Base-by-base conservation (phyloP, 1,140 invertebrate genomes). In the Lanistes nyassanus region DNA sequence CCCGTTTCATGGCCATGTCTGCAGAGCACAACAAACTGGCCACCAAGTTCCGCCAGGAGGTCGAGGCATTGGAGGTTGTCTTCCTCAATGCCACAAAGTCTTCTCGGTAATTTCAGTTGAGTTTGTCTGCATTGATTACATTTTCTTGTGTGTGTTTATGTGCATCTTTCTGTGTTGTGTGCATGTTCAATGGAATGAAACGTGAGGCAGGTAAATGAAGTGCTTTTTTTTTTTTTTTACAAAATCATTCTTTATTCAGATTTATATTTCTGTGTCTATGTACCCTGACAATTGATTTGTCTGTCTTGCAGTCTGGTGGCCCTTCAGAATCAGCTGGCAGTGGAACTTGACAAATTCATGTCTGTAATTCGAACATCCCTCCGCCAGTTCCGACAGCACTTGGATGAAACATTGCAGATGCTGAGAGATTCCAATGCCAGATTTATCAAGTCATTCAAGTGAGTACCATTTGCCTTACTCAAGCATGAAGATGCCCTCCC, bases 391-490 rank as follows among this genome's bases (percentile, higher is more conserved):
- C 76, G 89, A 19, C 81, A 87, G 73, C 83, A 88, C 71, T 76
- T 89, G 36, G 89, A 90, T 71, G 84, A 88, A 36, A 88, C 84
- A 0, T 68, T 90, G 19, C 87, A 88, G 79, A 86, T 84, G 82
- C 70, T 90, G 53, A 79, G 87, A 72, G 85, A 89, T 73, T 87
- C 88, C 51, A 90, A 89, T 80, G 88, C 88, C 13, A 80, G 82
- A 66, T 88, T 90, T 73, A 87, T 89, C 56, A 87, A 88, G 73
- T 88, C 87, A 39, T 90, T 90, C 79, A 89, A 87, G 88, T 89
- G 79, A 82, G 82, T 80, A 7, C 68, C 55, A 3, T 4, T 21
- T 69, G 62, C 5, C 19, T 47, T 47, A 47, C 31, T 56, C 19
- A 9, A 47, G 42, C 9, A 16, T 47, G 42, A 47, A 47, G 0